phyloP scores from a whole-genome alignment of 2,797 vertebrate genomes.

The Tenualosa ilisha region DNA sequence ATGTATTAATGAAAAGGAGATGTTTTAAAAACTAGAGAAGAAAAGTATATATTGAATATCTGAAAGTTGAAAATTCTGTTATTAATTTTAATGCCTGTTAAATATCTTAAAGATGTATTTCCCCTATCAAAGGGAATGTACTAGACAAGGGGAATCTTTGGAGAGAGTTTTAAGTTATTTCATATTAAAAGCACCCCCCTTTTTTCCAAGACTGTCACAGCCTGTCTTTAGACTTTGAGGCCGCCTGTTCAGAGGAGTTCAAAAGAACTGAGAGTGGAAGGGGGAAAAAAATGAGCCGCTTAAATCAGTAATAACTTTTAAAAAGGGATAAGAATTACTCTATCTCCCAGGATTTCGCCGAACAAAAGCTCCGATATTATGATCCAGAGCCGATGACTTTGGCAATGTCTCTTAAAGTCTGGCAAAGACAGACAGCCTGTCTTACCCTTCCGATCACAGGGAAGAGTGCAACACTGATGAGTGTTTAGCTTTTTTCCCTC shows the following conservation, averaged over 20 bases:
- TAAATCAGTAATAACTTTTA: constrained; percentile 65
- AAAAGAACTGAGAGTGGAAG: constrained; percentile 50
- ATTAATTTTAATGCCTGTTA: constrained; percentile 67
- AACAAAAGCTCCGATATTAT: constrained; percentile 43
- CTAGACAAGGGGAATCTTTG: constrained; percentile 50
- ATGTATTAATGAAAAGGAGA: constrained; percentile 66
- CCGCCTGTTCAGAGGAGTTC: constrained; percentile 61
- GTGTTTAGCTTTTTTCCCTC: neutral
- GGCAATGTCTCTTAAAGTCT: constrained; percentile 50
- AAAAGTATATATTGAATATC: constrained; percentile 61
- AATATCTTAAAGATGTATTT: constrained; percentile 69
- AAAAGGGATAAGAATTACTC: constrained; percentile 61
- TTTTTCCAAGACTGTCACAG: constrained; percentile 56
- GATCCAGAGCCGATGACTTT: constrained; percentile 48
- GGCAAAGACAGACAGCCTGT: neutral
- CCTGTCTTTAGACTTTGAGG: constrained; percentile 65
- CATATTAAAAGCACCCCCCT: constrained; percentile 51
- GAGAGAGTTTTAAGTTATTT: constrained; percentile 60
- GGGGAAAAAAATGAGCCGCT: constrained; percentile 58
- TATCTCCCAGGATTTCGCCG: constrained; percentile 57
- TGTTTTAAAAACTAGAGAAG: constrained; percentile 55
- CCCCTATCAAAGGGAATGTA: constrained; percentile 61
- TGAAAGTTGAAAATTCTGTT: constrained; percentile 57
- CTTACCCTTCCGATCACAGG: constrained; percentile 14
- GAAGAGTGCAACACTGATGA: neutral